Conservation (phyloP, 2,113 vertebrate genomes). For the Holacanthus passer region DNA sequence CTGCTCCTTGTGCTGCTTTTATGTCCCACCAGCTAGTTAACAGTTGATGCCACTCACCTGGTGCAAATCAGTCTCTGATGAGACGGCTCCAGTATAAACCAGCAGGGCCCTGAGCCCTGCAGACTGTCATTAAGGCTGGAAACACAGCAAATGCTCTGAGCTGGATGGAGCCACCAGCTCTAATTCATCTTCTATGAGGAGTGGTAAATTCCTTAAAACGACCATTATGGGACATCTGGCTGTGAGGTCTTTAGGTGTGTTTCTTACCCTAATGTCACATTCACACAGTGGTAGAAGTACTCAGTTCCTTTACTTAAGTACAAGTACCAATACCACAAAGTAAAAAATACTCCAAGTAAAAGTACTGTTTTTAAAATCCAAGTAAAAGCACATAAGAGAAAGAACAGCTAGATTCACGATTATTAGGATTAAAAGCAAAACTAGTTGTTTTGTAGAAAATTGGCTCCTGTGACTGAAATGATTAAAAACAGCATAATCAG, state of each 20-base stretch:
- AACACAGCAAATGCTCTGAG: background rate
- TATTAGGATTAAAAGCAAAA: no score
- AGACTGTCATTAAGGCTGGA: slow-evolving; percentile 4
- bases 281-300: background rate
- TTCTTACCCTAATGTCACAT: background rate
- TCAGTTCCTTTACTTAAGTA: background rate
- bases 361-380: background rate
- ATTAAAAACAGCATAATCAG: background rate
- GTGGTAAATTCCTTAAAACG: background rate
- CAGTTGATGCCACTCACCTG: slow-evolving; percentile 42
- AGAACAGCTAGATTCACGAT: no score
- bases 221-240: background rate
- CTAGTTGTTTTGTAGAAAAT: no score
- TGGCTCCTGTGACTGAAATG: no score
- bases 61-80: slow-evolving; percentile 15
- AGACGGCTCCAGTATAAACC: slow-evolving; percentile 8
- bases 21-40: slow-evolving; percentile 28
- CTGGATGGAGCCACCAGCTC: background rate
- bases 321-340: background rate
- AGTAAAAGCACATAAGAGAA: no score
- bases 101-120: slow-evolving; percentile 17
- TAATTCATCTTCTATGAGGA: background rate
- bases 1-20: background rate
- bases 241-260: background rate
- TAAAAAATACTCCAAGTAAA: background rate